These are phyloP conservation scores for Eledona agricola DNA, from an alignment of 2,888 invertebrate species.

Conservation along the genomic window DNA sequence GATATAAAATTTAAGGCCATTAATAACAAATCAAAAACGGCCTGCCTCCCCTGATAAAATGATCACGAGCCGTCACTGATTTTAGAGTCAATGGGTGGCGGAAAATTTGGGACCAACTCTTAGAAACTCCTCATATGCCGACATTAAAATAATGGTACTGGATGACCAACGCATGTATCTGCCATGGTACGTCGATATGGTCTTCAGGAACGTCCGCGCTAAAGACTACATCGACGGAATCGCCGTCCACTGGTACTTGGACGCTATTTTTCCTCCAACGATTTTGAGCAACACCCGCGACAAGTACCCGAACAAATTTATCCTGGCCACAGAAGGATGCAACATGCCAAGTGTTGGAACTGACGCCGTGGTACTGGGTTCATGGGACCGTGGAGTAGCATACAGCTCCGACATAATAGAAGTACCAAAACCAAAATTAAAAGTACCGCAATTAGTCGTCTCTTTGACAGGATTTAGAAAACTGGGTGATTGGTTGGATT, in stretches of 20 bases:
- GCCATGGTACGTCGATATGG: slow-evolving; percentile 34
- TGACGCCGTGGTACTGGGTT: slow-evolving; percentile 65
- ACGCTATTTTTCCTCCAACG: slow-evolving; percentile 67
- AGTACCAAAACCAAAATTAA: slow-evolving; percentile 58
- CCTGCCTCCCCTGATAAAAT: too few species aligned
- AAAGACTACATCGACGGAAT: slow-evolving; percentile 76
- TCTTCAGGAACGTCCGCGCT: slow-evolving; percentile 59
- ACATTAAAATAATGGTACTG: slow-evolving; percentile 74
- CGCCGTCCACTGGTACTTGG: slow-evolving; percentile 85
- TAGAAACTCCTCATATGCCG: slow-evolving; percentile 66
- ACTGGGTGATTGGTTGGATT: slow-evolving; percentile 83
- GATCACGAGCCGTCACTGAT: neutral
- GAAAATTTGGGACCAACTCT: slow-evolving; percentile 81
- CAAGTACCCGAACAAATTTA: slow-evolving; percentile 48
- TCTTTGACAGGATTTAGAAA: slow-evolving; percentile 72
- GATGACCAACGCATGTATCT: slow-evolving; percentile 67
- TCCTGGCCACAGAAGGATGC: slow-evolving; percentile 78
- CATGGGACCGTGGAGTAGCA: slow-evolving; percentile 68
- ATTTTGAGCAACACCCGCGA: slow-evolving; percentile 67
- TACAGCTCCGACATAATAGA: slow-evolving; percentile 68
- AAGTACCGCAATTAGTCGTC: neutral
- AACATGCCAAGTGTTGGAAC: slow-evolving; percentile 39
- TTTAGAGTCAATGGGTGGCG: slow-evolving; percentile 68
- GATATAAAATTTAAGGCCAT: too few species aligned
- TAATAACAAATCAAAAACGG: too few species aligned